Base-by-base conservation (phyloP, 2,797 vertebrate genomes). In the Arremon aurantiirostris region DNA sequence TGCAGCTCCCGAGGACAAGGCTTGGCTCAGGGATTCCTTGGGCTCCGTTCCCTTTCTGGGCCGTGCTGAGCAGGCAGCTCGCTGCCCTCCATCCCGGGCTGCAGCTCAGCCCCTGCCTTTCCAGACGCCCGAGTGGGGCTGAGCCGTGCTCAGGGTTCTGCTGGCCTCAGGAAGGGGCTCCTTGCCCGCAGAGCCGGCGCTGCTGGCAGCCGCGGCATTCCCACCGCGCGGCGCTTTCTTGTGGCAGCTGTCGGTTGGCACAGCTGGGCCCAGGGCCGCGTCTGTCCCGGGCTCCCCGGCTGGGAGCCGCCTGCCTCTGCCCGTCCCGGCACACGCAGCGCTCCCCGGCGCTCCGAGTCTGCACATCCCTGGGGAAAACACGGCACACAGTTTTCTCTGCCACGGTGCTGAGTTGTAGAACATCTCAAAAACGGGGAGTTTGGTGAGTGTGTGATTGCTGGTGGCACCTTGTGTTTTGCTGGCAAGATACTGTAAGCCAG, bases 201-300 rank as follows among this genome's bases (percentile, higher is more conserved):
- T 8, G 6, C 24, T 32, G 94, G 83, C 86, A 61, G 86, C 2
- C 2, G 5, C 65, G 97, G 96, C 97, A 97, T 98, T 96, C 96
- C 97, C 98, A 97, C 95, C 86, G 2, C 52, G 24, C 70, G 20
- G 53, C 64, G 70, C 97, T 97, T 95, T 97, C 97, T 98, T 98
- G 98, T 98, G 98, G 98, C 75, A 94, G 97, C 93, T 86, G 98
- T 97, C 99, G 97, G 98, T 98, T 98, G 95, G 97, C 91, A 53
- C 99, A 99, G 99, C 98, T 99, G 98, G 97, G 84, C 46, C 49
- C 92, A 82, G 89, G 63, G 56, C 80, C 92, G n/a, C 86, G 42
- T 18, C n/a, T 69, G 86, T 65, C 90, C 89, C 69, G 52, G 89
- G 84, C 64, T 35, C 22, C 78, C 47, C 70, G 17, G 15, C 82